Evolutionary conservation across 1,140 invertebrate genomes (phyloP), one percentile per base, ranked within the genome.

Genomic region (Euglossa dilemma): DNA sequence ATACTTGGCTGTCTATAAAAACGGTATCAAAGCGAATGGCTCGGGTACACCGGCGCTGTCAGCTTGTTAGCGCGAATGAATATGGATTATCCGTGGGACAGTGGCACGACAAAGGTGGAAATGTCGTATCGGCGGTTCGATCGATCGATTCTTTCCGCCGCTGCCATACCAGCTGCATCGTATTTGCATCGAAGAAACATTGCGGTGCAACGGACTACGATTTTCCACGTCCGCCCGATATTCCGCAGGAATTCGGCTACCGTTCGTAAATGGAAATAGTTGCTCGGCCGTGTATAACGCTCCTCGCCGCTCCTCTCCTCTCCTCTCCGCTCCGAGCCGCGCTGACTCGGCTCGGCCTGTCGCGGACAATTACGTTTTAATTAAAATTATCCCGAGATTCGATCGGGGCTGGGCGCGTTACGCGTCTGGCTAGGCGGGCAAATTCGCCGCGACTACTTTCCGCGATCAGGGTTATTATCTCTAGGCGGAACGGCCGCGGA

Each of bases 301-400:
- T n/a, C n/a, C n/a, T n/a, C n/a, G n/a, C n/a, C n/a, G n/a, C n/a
- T n/a, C n/a, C n/a, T n/a, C n/a, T n/a, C n/a, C n/a, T n/a, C n/a
- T n/a, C n/a, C n/a, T n/a, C n/a, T n/a, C n/a, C n/a, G 28, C 64
- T 45, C n/a, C 14, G n/a, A n/a, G 52, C n/a, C 20, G 11, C 2
- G 43, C 12, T 43, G 25, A 43, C 61, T 76, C 28, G 56, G n/a
- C 36, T 76, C n/a, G n/a, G 52, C 43, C 63, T 28, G 20, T 45
- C 47, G 23, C 23, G 28, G 56, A 64, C 74, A 70, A 77, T 83
- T 83, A 61, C 64, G 28, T 59, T 84, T 84, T 67, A 80, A 84
- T 84, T 66, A 84, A 80, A 84, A 72, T 78, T 63, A 83, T 45
- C 74, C 12, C 61, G 72, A 43, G 25, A 23, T 45, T 25, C 28